Percentiles rank a stretch among this genome's conserved stretches.
These are phyloP conservation scores for Macrophya alboannulata DNA, from an alignment of 2,888 invertebrate genomes.

Conservation along the genomic window DNA sequence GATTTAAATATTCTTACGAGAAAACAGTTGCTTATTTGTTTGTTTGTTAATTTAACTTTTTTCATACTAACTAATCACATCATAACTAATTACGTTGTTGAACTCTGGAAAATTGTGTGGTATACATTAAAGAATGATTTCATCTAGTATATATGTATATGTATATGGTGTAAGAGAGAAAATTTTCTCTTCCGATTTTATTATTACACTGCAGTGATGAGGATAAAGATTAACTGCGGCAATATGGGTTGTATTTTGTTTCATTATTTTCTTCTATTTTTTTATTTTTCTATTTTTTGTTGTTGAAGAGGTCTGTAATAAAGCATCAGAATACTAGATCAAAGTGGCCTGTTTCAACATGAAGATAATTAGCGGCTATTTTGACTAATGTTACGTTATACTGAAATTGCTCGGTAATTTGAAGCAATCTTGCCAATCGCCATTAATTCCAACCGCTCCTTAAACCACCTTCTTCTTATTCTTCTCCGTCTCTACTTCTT, in stretches of 20 bases:
- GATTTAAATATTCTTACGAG: too few species aligned
- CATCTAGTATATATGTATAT: neutral
- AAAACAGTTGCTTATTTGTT: neutral
- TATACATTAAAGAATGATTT: conserved; percentile 2
- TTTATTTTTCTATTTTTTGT: neutral
- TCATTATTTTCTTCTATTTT: neutral
- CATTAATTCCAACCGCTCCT: conserved; percentile 61
- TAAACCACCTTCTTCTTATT: neutral
- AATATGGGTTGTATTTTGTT: conserved; percentile 12
- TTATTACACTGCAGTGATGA: conserved; percentile 16
- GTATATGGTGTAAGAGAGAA: conserved; percentile 7
- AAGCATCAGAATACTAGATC: conserved; percentile 50
- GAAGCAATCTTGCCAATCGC: conserved; percentile 64
- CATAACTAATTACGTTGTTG: neutral
- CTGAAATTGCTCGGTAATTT: conserved; percentile 66
- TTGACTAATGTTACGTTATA: conserved; percentile 55
- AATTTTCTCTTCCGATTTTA: neutral
- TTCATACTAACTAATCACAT: too few species aligned
- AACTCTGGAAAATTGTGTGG: neutral
- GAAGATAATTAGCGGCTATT: conserved; percentile 53
- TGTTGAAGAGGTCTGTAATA: neutral
- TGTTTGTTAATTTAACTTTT: neutral
- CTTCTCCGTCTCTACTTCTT: neutral
- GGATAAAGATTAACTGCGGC: conserved; percentile 20
- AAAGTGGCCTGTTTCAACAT: conserved; percentile 54